A percentile compares a stretch with the other conserved stretches of the same genome.
Evolutionary conservation across 2,113 vertebrate species (phyloP).

Genomic region (Sebastes fasciatus): DNA sequence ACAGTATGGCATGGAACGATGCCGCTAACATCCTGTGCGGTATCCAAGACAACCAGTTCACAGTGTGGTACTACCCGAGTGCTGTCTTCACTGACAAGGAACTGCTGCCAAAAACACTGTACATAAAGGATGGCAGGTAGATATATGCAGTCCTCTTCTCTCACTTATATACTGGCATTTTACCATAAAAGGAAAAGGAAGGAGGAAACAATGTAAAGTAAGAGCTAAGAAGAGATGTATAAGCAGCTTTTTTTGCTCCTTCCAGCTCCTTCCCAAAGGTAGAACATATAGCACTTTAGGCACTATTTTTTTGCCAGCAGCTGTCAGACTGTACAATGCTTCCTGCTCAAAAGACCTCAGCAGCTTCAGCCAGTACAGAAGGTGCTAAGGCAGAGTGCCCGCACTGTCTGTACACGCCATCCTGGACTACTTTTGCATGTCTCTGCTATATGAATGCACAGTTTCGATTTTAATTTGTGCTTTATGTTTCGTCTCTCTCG

Average conservation of each 20-base stretch:
- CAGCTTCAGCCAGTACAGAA: slow-evolving; percentile 39
- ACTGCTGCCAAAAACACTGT: slow-evolving; percentile 90
- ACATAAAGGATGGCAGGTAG: slow-evolving; percentile 92
- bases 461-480: slow-evolving; percentile 13
- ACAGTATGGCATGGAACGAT: slow-evolving; percentile 94
- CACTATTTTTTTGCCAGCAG: slow-evolving; percentile 39
- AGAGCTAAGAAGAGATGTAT: slow-evolving; percentile 10
- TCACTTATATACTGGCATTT: background rate
- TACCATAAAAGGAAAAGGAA: background rate
- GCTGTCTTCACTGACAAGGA: slow-evolving; percentile 93
- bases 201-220: slow-evolving; percentile 10
- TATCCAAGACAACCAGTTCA: slow-evolving; percentile 90
- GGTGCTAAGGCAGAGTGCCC: slow-evolving; percentile 43
- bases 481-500: background rate
- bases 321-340: slow-evolving; percentile 56
- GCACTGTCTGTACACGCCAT: slow-evolving; percentile 25
- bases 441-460: slow-evolving; percentile 24
- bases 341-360: slow-evolving; percentile 46
- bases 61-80: slow-evolving; percentile 94
- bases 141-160: background rate
- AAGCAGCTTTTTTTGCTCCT: slow-evolving; percentile 38
- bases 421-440: slow-evolving; percentile 23
- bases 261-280: slow-evolving; percentile 40
- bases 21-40: slow-evolving; percentile 93
- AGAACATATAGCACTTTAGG: slow-evolving; percentile 37